Conservation (phyloP, 1,140 invertebrate species). For the Drosophila burlai region DNA sequence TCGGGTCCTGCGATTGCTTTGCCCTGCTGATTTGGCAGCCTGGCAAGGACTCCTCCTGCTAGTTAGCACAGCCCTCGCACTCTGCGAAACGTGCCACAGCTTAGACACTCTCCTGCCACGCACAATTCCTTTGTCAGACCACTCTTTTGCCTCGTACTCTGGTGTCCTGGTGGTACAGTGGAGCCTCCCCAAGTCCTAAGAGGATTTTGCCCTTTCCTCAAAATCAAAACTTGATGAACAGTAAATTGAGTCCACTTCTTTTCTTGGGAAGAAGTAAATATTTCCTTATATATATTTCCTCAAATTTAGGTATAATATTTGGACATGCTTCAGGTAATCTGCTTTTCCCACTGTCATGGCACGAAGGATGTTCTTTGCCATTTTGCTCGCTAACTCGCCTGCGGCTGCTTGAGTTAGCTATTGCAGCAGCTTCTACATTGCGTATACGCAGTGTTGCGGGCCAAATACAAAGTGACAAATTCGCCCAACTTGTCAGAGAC, state of each 20-base stretch:
- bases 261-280: neutral
- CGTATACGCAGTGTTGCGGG: conserved; percentile 41
- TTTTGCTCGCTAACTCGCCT: conserved; percentile 18
- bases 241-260: neutral
- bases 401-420: conserved; percentile 6
- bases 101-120: conserved; percentile 39
- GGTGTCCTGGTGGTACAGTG: conserved; percentile 12
- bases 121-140: conserved; percentile 40
- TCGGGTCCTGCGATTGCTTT: conserved; percentile 69
- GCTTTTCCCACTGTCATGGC: neutral
- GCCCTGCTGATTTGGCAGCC: conserved; percentile 72
- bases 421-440: conserved; percentile 26
- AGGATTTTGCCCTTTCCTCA: neutral
- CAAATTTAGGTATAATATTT: neutral
- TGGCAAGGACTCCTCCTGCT: conserved; percentile 44
- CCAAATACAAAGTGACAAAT: conserved; percentile 41
- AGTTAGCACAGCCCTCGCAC: conserved; percentile 23
- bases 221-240: neutral
- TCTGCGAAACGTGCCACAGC: conserved; percentile 39
- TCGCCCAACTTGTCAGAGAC: conserved; percentile 14
- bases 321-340: neutral
- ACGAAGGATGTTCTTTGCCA: conserved; percentile 19
- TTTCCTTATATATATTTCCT: neutral
- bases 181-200: neutral
- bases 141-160: neutral